phyloP scores from a whole-genome alignment of 2,797 vertebrate species.

The Pantherophis vulpinus region DNA sequence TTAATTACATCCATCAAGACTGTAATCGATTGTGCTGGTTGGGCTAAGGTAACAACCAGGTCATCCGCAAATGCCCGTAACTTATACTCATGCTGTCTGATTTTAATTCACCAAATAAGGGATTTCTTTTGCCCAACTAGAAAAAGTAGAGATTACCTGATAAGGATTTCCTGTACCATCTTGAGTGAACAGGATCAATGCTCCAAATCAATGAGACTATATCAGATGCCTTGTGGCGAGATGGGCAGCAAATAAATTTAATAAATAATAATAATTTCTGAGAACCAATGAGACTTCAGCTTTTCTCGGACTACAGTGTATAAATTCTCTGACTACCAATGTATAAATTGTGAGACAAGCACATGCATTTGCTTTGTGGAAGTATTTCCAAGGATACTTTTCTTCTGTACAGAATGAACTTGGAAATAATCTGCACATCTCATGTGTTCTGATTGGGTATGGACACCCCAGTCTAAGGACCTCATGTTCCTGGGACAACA shows the following conservation, averaged over 20 bases:
- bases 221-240: not conserved
- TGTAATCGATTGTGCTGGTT: too few species aligned
- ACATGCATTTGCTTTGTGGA: not conserved
- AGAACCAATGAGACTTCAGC: not conserved
- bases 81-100: too few species aligned
- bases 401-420: not conserved
- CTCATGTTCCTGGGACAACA: not conserved
- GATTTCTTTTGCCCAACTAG: not conserved
- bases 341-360: not conserved
- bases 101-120: not conserved
- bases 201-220: not conserved
- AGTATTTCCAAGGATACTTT: not conserved
- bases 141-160: not conserved
- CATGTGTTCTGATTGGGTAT: not conserved
- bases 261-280: not conserved
- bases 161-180: not conserved
- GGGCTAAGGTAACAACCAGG: too few species aligned
- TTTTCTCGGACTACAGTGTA: not conserved
- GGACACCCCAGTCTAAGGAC: not conserved
- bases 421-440: not conserved
- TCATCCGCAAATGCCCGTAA: too few species aligned
- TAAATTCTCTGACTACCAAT: not conserved
- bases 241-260: not conserved
- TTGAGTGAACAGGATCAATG: not conserved
- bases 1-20: too few species aligned